phyloP scores from a whole-genome alignment of 2,113 vertebrate genomes.

The Eulemur rufifrons region DNA sequence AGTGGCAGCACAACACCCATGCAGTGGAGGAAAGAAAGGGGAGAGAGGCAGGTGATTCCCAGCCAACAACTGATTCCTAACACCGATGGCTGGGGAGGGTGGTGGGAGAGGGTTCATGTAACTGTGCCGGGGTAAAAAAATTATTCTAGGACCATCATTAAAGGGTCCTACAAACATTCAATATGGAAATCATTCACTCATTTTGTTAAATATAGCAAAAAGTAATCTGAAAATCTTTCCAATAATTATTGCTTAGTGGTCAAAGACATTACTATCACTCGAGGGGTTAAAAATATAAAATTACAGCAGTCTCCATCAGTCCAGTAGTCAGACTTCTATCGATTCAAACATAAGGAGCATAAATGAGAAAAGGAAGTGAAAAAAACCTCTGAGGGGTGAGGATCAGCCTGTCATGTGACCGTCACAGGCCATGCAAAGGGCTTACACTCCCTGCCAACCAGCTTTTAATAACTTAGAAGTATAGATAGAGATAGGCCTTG shows the following conservation, averaged over 20 bases:
- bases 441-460: fast-evolving
- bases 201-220: not conserved
- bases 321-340: not conserved
- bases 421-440: not conserved
- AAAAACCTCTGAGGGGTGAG: not conserved
- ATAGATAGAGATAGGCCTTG: not conserved
- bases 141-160: not conserved
- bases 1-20: not conserved
- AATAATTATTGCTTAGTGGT: not conserved
- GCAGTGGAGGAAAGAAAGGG: not conserved
- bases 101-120: no score
- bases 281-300: not conserved
- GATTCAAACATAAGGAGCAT: not conserved
- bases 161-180: not conserved
- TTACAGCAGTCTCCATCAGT: not conserved
- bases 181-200: not conserved
- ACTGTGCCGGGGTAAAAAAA: no score
- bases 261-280: not conserved
- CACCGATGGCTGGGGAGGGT: fast-evolving
- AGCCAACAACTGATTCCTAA: not conserved
- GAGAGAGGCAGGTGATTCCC: not conserved
- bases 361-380: not conserved
- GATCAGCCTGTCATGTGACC: not conserved
- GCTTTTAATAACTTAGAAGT: not conserved
- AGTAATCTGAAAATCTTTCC: not conserved